phyloP scores from a whole-genome alignment of 2,113 vertebrate species.

The Neolamprologus modestus region DNA sequence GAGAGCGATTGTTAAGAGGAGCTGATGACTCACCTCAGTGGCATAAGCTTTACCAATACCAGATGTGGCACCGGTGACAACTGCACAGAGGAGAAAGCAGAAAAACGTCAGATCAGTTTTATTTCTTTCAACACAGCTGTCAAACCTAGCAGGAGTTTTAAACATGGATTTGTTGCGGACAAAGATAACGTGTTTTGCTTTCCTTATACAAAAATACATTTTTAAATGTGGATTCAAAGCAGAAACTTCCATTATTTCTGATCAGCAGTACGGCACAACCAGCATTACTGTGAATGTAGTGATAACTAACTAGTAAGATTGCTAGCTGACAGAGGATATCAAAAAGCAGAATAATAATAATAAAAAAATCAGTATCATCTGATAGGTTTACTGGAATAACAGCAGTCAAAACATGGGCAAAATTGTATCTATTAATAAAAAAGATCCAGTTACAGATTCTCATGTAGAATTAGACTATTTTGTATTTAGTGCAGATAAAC shows the following conservation, averaged over 20 bases:
- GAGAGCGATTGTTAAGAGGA: not conserved
- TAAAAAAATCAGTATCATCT: not conserved
- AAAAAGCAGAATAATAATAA: not conserved
- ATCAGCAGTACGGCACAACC: not conserved
- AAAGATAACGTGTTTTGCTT: not conserved
- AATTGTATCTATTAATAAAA: not conserved
- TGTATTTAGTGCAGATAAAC: not conserved
- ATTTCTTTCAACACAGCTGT: not conserved
- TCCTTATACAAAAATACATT: not conserved
- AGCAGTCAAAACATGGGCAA: not conserved
- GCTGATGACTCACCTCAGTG: slow-evolving; percentile 66
- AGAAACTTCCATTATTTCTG: not conserved
- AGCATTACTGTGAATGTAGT: not conserved
- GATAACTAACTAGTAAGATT: not conserved
- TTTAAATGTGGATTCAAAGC: not conserved
- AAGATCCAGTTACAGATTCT: not conserved
- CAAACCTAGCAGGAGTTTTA: not conserved
- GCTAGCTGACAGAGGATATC: not conserved
- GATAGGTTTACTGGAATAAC: not conserved
- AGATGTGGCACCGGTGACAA: slow-evolving; percentile 76
- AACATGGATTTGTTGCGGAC: not conserved
- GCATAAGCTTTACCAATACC: slow-evolving; percentile 78
- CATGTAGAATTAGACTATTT: not conserved
- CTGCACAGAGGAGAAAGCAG: slow-evolving; percentile 35
- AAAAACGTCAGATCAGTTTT: not conserved